A percentile compares a stretch with the other conserved stretches of the same genome.
Conservation (phyloP, 2,113 vertebrate genomes). For the Puntigrus tetrazona region DNA sequence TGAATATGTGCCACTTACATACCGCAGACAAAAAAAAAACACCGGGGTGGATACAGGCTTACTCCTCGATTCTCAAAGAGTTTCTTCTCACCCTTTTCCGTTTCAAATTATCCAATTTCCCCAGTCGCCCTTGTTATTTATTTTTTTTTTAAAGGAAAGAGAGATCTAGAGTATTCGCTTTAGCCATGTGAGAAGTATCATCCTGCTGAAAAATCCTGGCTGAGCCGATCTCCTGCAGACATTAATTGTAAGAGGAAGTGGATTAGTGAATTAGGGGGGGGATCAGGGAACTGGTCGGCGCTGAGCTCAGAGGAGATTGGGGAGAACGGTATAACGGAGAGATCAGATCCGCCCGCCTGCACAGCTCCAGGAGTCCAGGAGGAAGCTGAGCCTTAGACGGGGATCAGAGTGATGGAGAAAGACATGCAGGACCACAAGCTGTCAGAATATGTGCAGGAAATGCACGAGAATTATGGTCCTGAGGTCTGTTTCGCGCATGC, state of each 20-base stretch:
- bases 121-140: background rate
- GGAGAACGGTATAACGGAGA: background rate
- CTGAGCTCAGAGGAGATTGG: conserved; percentile 23
- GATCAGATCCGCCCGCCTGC: background rate
- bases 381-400: background rate
- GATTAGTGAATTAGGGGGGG: conserved; percentile 37
- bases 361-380: background rate
- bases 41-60: background rate
- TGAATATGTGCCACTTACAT: background rate
- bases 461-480: background rate
- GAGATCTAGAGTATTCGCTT: conserved; percentile 7
- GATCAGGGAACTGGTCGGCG: conserved; percentile 26
- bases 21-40: background rate
- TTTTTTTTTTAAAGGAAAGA: background rate
- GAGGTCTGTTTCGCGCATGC: background rate
- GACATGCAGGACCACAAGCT: background rate
- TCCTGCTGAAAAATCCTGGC: conserved; percentile 23
- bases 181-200: conserved; percentile 38
- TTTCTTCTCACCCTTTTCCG: background rate
- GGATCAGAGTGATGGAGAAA: background rate
- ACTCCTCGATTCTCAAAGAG: background rate
- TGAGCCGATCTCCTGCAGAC: conserved; percentile 26
- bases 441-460: background rate
- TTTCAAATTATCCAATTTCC: background rate
- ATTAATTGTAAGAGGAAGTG: conserved; percentile 43